These are phyloP conservation scores for Hirtodrosophila alboralis DNA, from an alignment of 2,888 invertebrate genomes.

Conservation along the genomic window DNA sequence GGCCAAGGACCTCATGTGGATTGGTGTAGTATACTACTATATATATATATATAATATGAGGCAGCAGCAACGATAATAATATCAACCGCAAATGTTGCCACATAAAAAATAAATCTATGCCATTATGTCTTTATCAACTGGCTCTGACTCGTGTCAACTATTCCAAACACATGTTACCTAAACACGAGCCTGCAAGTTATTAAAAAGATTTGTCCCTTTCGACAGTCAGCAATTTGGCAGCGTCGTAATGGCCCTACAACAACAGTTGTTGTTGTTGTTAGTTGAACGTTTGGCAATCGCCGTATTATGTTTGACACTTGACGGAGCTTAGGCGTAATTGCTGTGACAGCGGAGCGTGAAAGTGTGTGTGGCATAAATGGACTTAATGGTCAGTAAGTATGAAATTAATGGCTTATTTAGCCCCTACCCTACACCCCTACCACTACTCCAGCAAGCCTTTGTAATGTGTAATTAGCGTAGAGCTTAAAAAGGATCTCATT, in stretches of 20 bases:
- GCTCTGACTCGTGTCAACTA: conserved; percentile 64
- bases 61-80: conserved; percentile 54
- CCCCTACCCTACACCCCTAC: conserved; percentile 5
- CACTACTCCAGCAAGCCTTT: too few relatives aligned
- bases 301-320: conserved; percentile 75
- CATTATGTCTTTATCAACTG: conserved; percentile 81
- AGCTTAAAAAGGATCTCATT: conserved; percentile 36
- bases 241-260: conserved; percentile 57
- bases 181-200: conserved; percentile 55
- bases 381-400: conserved; percentile 73
- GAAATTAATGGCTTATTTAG: conserved; percentile 72
- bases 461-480: conserved; percentile 41
- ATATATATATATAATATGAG: too few relatives aligned
- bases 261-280: conserved; percentile 44
- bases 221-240: conserved; percentile 64
- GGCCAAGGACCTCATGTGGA: conserved; percentile 52
- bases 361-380: conserved; percentile 46
- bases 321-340: conserved; percentile 74
- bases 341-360: conserved; percentile 57
- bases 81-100: conserved; percentile 66
- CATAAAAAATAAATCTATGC: conserved; percentile 72
- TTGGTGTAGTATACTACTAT: background rate
- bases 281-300: conserved; percentile 34
- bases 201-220: conserved; percentile 75
- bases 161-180: conserved; percentile 72